Percentiles rank a stretch among this genome's conserved stretches.
These are phyloP conservation scores for Tyto alba DNA, from an alignment of 2,113 vertebrate species.

Conservation along the genomic window DNA sequence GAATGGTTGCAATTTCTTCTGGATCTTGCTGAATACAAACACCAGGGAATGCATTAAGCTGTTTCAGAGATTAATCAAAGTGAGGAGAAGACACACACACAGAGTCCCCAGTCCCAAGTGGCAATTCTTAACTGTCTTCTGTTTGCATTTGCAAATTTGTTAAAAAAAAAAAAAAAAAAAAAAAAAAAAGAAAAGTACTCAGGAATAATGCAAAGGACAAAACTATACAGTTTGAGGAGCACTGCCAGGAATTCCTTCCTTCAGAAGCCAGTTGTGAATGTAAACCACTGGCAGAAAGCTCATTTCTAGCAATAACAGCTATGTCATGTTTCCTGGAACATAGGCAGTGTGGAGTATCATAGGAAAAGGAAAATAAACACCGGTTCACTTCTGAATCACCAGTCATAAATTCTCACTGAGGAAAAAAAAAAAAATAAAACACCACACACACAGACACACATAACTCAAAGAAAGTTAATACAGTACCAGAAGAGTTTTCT, in stretches of 20 bases:
- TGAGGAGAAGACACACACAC: background rate
- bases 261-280: slow-evolving; percentile 13
- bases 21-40: background rate
- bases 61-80: background rate
- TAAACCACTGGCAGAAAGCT: slow-evolving; percentile 6
- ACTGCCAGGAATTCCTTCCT: slow-evolving; percentile 38
- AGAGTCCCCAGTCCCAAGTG: background rate
- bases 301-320: slow-evolving; percentile 42
- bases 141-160: background rate
- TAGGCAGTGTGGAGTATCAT: background rate
- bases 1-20: background rate
- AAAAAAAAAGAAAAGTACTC: background rate
- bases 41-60: background rate
- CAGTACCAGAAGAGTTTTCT: background rate
- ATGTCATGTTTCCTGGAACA: slow-evolving; percentile 54
- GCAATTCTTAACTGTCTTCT: background rate
- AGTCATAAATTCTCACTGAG: slow-evolving; percentile 3
- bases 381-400: background rate
- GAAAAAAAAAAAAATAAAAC: background rate
- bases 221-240: background rate
- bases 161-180: background rate
- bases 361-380: slow-evolving; percentile 59
- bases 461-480: background rate
- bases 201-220: background rate
- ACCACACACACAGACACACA: background rate